Percentiles rank a stretch among this genome's conserved stretches.
Conservation (phyloP, 2,797 vertebrate species). For the Anisognathus igniventris region DNA sequence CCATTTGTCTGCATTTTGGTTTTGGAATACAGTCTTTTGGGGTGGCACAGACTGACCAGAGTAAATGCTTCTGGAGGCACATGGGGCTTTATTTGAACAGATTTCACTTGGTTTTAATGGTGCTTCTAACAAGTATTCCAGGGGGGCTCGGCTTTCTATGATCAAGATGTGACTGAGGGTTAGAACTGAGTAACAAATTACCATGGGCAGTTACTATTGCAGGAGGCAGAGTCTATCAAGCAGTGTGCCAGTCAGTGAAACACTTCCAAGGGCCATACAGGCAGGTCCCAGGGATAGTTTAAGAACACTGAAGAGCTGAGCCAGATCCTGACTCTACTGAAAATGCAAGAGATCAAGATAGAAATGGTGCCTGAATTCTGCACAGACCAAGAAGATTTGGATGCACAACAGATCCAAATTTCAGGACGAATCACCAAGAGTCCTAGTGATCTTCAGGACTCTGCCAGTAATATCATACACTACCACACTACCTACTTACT, state of each 20-base stretch:
- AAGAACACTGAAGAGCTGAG: not conserved
- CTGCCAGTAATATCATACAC: not conserved
- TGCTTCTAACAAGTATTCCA: not conserved
- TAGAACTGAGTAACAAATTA: not conserved
- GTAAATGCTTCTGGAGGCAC: not conserved
- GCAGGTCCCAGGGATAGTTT: not conserved
- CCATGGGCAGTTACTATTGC: not conserved
- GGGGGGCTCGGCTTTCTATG: fast-evolving
- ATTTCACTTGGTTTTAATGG: not conserved
- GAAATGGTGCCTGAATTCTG: not conserved
- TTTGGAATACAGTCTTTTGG: not conserved
- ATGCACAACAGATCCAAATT: not conserved
- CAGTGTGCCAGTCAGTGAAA: not conserved
- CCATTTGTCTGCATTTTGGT: not conserved
- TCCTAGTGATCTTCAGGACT: not conserved
- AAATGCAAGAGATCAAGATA: not conserved
- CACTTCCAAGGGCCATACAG: not conserved
- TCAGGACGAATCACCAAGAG: not conserved
- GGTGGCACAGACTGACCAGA: not conserved
- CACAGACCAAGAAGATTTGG: not conserved
- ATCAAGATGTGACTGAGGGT: not conserved
- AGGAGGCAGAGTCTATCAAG: not conserved
- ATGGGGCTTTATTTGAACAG: not conserved
- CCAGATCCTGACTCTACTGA: not conserved
- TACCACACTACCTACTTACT: not conserved